Conservation (phyloP, 2,797 vertebrate species). For the Anguilla marmorata region DNA sequence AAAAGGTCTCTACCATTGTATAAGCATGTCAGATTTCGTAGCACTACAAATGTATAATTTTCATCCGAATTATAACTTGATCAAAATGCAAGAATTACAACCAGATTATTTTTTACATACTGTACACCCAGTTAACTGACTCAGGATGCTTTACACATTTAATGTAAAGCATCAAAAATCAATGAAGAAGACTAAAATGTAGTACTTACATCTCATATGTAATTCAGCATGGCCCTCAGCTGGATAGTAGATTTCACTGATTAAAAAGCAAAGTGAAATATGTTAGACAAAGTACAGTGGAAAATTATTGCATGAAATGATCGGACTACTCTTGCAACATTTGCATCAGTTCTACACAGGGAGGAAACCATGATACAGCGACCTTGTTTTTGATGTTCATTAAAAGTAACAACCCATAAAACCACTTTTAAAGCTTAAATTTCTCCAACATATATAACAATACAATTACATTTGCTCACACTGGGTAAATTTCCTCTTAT, state of each 20-base stretch:
- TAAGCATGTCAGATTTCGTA: not conserved
- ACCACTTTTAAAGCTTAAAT: conserved; percentile 15
- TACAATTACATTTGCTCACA: conserved; percentile 14
- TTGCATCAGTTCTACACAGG: not conserved
- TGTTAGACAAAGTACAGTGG: not conserved
- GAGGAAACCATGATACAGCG: not conserved
- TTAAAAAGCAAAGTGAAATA: conserved; percentile 2
- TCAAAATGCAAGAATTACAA: not conserved
- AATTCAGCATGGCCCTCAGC: conserved; percentile 25
- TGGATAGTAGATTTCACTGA: conserved; percentile 35
- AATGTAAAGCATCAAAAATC: not conserved
- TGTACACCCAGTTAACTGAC: not conserved
- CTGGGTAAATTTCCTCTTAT: not conserved
- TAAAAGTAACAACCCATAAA: not conserved
- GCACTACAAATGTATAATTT: not conserved
- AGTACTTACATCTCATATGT: conserved; percentile 47
- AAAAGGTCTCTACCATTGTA: not conserved
- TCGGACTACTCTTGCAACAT: not conserved
- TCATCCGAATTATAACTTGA: not conserved
- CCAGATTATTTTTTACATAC: not conserved
- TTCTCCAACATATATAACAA: not conserved
- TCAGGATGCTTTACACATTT: not conserved
- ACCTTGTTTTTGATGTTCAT: conserved; percentile 18
- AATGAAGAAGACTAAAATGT: not conserved
- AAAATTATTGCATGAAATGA: not conserved